Conservation (phyloP, 1,140 invertebrate genomes). For the Pissodes strobi region DNA sequence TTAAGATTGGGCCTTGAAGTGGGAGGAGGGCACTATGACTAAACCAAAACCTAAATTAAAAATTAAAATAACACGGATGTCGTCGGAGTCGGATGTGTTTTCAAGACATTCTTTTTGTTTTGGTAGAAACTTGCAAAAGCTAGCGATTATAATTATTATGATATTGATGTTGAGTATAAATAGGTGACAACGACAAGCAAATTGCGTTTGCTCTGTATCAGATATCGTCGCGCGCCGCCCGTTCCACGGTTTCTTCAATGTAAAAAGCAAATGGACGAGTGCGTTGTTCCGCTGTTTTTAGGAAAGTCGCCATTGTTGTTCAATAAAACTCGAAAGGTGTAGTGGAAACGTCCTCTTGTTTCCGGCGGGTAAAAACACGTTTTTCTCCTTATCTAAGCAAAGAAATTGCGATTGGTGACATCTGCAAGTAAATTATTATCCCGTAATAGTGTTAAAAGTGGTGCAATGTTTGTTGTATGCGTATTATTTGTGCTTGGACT, state of each 20-base stretch:
- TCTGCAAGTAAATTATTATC: slow-evolving; percentile 18
- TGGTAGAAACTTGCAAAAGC: no score
- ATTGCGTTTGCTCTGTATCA: slow-evolving; percentile 46
- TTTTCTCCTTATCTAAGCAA: background rate
- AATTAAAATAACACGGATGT: no score
- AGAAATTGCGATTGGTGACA: background rate
- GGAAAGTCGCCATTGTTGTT: slow-evolving; percentile 53
- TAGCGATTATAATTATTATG: no score
- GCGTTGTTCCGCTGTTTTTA: slow-evolving; percentile 52
- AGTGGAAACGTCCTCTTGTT: slow-evolving; percentile 5
- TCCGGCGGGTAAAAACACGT: background rate
- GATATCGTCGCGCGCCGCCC: slow-evolving; percentile 43
- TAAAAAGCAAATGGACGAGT: slow-evolving; percentile 44
- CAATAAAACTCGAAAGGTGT: slow-evolving; percentile 39
- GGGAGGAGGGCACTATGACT: no score
- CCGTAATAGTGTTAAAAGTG: slow-evolving; percentile 46
- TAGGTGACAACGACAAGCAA: slow-evolving; percentile 33
- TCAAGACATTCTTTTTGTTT: no score
- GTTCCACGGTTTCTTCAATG: slow-evolving; percentile 18
- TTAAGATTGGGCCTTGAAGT: no score
- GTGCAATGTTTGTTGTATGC: slow-evolving; percentile 52
- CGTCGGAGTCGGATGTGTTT: no score
- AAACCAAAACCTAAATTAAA: no score
- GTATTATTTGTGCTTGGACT: slow-evolving; percentile 37
- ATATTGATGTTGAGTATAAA: slow-evolving; percentile 11